Conservation (phyloP, 1,140 invertebrate species). For the Papilio aristodemus region DNA sequence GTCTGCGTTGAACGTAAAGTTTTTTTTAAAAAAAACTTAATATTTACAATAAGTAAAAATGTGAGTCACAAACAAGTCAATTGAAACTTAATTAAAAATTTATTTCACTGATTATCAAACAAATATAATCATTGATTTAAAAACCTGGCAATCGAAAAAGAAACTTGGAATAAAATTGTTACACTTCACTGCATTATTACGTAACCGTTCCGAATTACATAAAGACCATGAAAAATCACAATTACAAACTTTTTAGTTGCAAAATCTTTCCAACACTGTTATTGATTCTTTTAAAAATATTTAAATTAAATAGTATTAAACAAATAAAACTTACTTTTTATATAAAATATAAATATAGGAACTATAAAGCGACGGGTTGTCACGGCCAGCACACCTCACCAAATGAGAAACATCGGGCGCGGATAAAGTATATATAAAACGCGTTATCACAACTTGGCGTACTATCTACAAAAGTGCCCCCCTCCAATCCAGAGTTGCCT, state of each 20-base stretch:
- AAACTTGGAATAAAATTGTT: constrained; percentile 33
- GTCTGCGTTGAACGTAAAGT: not conserved
- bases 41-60: not conserved
- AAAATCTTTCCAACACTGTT: constrained; percentile 38
- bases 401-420: constrained; percentile 64
- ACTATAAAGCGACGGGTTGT: constrained; percentile 60
- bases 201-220: constrained; percentile 35
- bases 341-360: constrained; percentile 56
- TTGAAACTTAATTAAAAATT: not conserved
- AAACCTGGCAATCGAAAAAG: constrained; percentile 23
- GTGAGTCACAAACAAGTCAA: not conserved
- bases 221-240: constrained; percentile 36
- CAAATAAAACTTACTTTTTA: constrained; percentile 67
- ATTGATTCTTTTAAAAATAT: constrained; percentile 33
- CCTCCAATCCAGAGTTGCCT: constrained; percentile 63
- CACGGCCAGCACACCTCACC: constrained; percentile 61
- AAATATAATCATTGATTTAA: not conserved
- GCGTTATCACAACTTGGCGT: constrained; percentile 67
- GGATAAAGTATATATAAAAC: constrained; percentile 74
- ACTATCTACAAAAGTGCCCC: constrained; percentile 61
- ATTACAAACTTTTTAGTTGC: constrained; percentile 37
- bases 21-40: not conserved
- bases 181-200: constrained; percentile 37
- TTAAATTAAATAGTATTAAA: constrained; percentile 37
- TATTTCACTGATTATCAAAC: not conserved